Base-by-base conservation (phyloP, 2,113 vertebrate species). In the Gadus chalcogrammus region DNA sequence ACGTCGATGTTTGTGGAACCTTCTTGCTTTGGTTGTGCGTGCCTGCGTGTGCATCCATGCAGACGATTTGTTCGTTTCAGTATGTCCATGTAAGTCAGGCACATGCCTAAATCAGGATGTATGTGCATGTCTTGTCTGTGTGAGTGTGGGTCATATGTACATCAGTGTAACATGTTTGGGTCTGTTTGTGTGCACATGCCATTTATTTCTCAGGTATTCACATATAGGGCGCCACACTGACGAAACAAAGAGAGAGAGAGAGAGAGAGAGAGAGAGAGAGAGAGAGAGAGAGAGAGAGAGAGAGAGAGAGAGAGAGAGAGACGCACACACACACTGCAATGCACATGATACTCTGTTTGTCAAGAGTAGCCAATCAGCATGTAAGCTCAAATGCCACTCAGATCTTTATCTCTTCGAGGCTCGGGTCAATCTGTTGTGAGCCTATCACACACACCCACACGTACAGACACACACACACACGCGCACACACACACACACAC, bases 311-410 rank as follows among this genome's bases (percentile, higher is more conserved):
- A n/a, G n/a, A n/a, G n/a, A n/a, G n/a, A n/a, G n/a, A n/a, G n/a
- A n/a, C 42, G 12, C 42, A 48, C 42, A 42, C 38, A 42, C 38
- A 42, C 38, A 42, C 38, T 7, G 5, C 5, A 5, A 42, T 11
- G 9, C 38, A 48, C 83, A 73, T 2, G 82, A 88, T 83, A 76
- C 72, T 78, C 80, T 86, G 85, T 85, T 86, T 79, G 79, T 68
- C 75, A 48, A 75, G 31, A 73, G 75, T 79, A 73, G 73, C 80
- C 83, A 86, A 85, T 79, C 77, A 79, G 76, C 68, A 82, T 62
- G 65, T 56, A 27, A 48, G 42, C 42, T 48, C 42, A 11, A 13
- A 6, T 11, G 8, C 8, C 42, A 48, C 42, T 48, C 42, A 48
- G 42, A 48, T 48, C 42, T 48, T 22, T 48, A 78, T 63, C n/a